Conservation (phyloP, 2,797 vertebrate species). For the Calcarius lapponicus region DNA sequence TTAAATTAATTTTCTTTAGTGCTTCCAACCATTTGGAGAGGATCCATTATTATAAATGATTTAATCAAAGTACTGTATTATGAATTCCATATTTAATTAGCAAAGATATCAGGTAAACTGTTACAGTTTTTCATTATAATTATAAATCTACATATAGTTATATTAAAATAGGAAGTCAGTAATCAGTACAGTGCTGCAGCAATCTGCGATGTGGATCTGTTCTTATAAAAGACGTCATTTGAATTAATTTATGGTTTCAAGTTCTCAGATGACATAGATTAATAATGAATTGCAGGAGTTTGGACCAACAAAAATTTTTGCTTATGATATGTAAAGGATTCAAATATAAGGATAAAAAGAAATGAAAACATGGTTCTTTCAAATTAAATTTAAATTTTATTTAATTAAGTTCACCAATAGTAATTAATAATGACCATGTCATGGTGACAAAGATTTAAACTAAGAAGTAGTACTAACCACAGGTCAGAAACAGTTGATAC, state of each 20-base stretch:
- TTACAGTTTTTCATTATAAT: neutral
- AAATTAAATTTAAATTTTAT: neutral
- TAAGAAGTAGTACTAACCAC: neutral
- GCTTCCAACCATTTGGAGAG: neutral
- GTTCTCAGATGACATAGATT: neutral
- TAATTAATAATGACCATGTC: neutral
- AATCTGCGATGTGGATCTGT: neutral
- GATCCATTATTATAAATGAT: neutral
- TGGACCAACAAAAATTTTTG: neutral
- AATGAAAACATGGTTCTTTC: neutral
- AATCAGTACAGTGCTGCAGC: neutral
- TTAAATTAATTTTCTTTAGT: slow-evolving; percentile 13
- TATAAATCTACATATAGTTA: neutral
- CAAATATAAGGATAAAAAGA: neutral
- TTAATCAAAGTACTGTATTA: neutral
- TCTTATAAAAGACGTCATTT: neutral
- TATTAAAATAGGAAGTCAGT: neutral
- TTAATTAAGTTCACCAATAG: neutral
- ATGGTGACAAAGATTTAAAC: neutral
- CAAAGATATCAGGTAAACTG: neutral
- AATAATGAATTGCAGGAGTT: neutral
- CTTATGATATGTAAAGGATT: neutral
- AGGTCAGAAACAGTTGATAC: neutral
- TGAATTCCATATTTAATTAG: slow-evolving; percentile 33
- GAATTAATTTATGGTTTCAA: neutral